phyloP scores from a whole-genome alignment of 2,113 vertebrate species.

The Copsychus sechellarum region DNA sequence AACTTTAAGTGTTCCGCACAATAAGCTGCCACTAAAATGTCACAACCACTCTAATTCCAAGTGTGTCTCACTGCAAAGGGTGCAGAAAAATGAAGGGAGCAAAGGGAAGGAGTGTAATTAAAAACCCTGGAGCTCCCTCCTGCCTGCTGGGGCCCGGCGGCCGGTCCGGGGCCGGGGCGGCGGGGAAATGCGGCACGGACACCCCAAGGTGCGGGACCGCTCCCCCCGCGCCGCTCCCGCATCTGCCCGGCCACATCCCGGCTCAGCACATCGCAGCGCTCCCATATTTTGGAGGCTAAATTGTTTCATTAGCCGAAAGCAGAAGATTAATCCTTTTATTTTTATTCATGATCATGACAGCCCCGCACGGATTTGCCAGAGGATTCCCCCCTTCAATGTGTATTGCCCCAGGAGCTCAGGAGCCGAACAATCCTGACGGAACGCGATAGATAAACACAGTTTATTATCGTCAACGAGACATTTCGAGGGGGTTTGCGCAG shows the following conservation, averaged over 20 bases:
- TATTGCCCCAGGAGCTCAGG: constrained; percentile 49
- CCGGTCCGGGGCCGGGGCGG: not conserved
- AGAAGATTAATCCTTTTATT: constrained; percentile 22
- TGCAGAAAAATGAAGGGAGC: constrained; percentile 61
- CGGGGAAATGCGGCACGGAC: not conserved
- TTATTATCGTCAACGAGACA: not conserved
- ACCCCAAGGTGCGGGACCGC: not conserved
- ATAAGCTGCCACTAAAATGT: constrained; percentile 89
- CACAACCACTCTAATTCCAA: constrained; percentile 82
- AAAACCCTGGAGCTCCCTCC: constrained; percentile 13
- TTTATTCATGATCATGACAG: constrained; percentile 24
- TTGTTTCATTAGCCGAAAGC: not conserved
- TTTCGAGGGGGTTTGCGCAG: not conserved
- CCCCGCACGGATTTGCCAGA: constrained; percentile 25
- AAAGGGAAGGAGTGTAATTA: constrained; percentile 58
- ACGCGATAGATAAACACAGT: constrained; percentile 25
- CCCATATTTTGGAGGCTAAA: not conserved
- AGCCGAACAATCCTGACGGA: constrained; percentile 27
- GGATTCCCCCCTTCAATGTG: not conserved
- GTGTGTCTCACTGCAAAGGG: constrained; percentile 73
- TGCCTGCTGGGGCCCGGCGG: not conserved
- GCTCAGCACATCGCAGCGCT: not conserved
- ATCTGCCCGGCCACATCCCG: not conserved
- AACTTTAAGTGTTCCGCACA: constrained; percentile 93
- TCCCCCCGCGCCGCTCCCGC: not conserved